Evolutionary conservation across 2,888 invertebrate genomes (phyloP), one percentile per base, ranked within the genome.

Genomic region (Drosophila longiperda): DNA sequence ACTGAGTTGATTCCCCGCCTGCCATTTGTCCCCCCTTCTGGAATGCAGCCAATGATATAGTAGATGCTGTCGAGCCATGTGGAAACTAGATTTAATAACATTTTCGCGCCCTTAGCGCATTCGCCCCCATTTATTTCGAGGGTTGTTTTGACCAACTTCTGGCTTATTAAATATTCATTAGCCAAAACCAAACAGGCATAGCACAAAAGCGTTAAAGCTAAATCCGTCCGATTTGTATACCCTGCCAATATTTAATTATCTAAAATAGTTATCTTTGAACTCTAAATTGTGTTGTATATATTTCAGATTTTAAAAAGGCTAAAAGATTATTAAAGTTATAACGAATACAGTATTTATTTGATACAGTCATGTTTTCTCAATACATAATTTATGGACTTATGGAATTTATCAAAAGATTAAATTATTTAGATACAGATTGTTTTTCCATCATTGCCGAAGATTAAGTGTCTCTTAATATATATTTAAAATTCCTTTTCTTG

Each of bases 151-250:
- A 68, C 62, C 68, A 62, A 66, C 59, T 64, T 59, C 60, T 60
- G 59, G 73, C 80, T 83, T 90, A 91, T 91, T 91, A 91, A 91
- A 91, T 90, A 92, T 91, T 92, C 92, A 91, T 91, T 92, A 91
- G 85, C 78, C 64, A 70, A 70, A 49, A 65, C 71, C 60, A 73
- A 73, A 73, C 72, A 57, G 65, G 57, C 55, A 72, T 29, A 36
- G 32, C 67, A 6, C 33, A 50, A 45, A 67, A 76, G 17, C 36
- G 26, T 11, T 55, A 7, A 42, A 32, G 58, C 36, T 23, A 45
- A 15, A 8, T 15, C 45, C 12, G 32, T 33, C 7, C 36, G 50
- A 48, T 61, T 45, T 49, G 17, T 49, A 66, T 80, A 80, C 80
- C 73, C 78, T 68, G 38, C 26, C 33, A 48, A 40, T 54, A 12